A percentile compares a stretch with the other conserved stretches of the same genome.
Conservation (phyloP, 2,113 vertebrate genomes). For the Hymenochirus boettgeri region DNA sequence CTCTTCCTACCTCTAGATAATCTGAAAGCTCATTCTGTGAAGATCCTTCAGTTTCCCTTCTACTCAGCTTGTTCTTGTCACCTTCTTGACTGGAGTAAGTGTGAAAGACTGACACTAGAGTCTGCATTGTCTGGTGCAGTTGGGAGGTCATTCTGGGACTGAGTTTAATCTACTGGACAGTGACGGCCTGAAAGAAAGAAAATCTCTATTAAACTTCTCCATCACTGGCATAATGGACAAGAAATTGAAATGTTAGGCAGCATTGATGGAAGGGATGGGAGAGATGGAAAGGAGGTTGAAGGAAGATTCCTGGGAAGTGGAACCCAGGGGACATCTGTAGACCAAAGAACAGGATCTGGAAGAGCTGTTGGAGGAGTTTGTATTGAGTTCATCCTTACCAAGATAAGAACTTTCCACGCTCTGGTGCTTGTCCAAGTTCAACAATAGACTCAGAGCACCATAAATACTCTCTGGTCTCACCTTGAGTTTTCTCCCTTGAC, state of each 20-base stretch:
- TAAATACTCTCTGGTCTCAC: neutral
- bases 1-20: conserved; percentile 68
- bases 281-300: neutral
- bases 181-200: neutral
- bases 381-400: neutral
- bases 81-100: conserved; percentile 84
- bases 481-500: neutral
- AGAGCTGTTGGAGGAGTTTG: neutral
- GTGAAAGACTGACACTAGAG: conserved; percentile 79
- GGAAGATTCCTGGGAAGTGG: neutral
- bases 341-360: neutral
- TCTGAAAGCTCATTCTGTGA: conserved; percentile 71
- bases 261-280: neutral
- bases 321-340: neutral
- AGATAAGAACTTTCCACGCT: neutral
- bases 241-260: neutral
- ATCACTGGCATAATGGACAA: neutral
- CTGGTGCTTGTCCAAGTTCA: neutral
- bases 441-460: neutral
- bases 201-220: neutral
- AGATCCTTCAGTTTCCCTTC: conserved; percentile 76
- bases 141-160: conserved; percentile 61
- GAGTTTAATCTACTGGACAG: neutral
- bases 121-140: conserved; percentile 74
- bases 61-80: conserved; percentile 86